These are phyloP conservation scores for Hyperoplus lanceolatus DNA, from an alignment of 2,797 vertebrate genomes.

Conservation along the genomic window DNA sequence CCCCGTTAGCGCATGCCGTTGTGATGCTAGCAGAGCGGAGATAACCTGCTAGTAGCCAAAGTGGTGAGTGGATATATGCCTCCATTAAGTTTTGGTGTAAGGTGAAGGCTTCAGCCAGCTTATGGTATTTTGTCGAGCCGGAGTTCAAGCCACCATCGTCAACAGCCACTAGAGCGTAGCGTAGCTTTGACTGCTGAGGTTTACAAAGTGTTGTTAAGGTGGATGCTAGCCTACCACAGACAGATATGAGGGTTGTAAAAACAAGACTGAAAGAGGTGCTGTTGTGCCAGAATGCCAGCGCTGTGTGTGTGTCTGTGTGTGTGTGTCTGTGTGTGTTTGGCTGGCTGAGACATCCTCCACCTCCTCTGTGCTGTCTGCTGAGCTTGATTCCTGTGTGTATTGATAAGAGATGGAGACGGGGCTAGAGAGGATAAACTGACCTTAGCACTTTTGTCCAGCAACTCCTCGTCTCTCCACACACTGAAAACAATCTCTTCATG, in stretches of 20 bases:
- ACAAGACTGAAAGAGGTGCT: slow-evolving; percentile 31
- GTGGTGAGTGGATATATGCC: too few species aligned
- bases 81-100: too few species aligned
- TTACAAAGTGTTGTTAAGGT: too few species aligned
- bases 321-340: slow-evolving; percentile 30
- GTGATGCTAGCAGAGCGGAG: too few species aligned
- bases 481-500: background rate
- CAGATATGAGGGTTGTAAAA: slow-evolving; percentile 28
- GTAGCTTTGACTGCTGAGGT: too few species aligned
- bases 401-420: slow-evolving; percentile 77
- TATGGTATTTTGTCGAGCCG: too few species aligned
- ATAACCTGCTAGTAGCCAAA: too few species aligned
- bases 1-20: too few species aligned
- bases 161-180: too few species aligned
- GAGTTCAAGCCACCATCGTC: too few species aligned
- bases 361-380: slow-evolving; percentile 67
- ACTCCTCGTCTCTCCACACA: background rate
- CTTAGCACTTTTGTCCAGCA: slow-evolving; percentile 19
- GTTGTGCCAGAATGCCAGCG: slow-evolving; percentile 22
- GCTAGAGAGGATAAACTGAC: slow-evolving; percentile 51
- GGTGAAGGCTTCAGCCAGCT: too few species aligned
- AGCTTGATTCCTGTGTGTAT: slow-evolving; percentile 77
- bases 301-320: slow-evolving; percentile 31
- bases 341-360: slow-evolving; percentile 50
- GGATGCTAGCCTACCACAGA: too few species aligned